Evolutionary conservation across 2,797 vertebrate genomes (phyloP), one percentile per base, ranked within the genome.

Genomic region (Enteromius paludinosus): DNA sequence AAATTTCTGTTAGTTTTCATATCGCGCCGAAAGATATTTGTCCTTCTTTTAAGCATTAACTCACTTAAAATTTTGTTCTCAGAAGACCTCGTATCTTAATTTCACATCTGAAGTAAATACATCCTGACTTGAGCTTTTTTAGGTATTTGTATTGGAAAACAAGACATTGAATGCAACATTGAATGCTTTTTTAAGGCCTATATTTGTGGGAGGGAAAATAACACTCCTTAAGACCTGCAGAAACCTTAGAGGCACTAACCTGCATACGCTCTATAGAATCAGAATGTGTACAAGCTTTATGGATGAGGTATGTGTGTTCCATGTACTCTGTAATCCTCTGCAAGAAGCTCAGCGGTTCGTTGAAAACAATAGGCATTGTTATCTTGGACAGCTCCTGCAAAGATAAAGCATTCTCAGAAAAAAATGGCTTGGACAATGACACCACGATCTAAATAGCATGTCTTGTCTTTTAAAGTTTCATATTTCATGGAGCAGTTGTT

Each of bases 251-350:
- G 2, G 9, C 41, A 18, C 77, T 62, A 89, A 98, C 98, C 96
- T 99, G 96, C 96, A 99, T 98, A 85, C 98, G 95, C 52, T 98
- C 96, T 90, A 97, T 82, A 1, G 97, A 95, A 90, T 97, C 95
- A 45, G 96, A 89, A 83, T 95, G 89, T 88, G 90, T 87, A 89
- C 96, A 97, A 89, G 98, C 96, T 88, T 93, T 95, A 89, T 96
- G 96, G 85, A 99, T 94, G 91, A 99, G 97, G 92, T 96, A 95
- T 89, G 96, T 96, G 30, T 99, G 97, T 86, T 99, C 98, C 98
- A 99, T 99, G 88, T 99, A 99, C 93, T 99, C 98, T 0, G 97
- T 96, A 89, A 99, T 95, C 84, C 98, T 95, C 83, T 99, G 98
- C 77, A 99, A 96, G 86, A 99, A 98, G 87, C 98, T 99, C 91